Percentiles rank a stretch among this genome's conserved stretches.
Evolutionary conservation across 2,888 invertebrate species (phyloP).

Genomic region (Calephelis perditalis): DNA sequence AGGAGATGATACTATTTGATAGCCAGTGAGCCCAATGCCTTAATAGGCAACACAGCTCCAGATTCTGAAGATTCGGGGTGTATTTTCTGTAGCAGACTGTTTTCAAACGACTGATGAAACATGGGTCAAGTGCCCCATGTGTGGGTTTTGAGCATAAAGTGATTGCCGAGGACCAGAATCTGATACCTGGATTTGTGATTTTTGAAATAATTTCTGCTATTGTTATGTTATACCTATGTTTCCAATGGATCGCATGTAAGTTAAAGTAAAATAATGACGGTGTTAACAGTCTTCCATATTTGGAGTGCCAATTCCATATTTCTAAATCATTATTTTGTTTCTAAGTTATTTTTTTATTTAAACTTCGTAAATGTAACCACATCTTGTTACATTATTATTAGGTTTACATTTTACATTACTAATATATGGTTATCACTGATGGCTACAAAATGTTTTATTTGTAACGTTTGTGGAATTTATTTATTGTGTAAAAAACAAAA

Average conservation of each 20-base stretch:
- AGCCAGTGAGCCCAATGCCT: slow-evolving; percentile 12
- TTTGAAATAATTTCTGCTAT: slow-evolving; percentile 17
- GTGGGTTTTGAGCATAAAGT: slow-evolving; percentile 28
- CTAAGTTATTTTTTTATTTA: not conserved
- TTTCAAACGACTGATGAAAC: too few relatives aligned
- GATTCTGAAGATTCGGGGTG: not conserved
- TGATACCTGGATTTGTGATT: slow-evolving; percentile 25
- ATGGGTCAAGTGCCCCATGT: slow-evolving; percentile 25
- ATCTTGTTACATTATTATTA: not conserved
- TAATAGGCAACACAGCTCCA: not conserved
- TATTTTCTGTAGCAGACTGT: not conserved
- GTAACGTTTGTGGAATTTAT: too few relatives aligned
- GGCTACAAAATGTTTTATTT: too few relatives aligned
- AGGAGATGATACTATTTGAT: slow-evolving; percentile 9
- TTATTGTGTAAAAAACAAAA: too few relatives aligned
- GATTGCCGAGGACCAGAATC: slow-evolving; percentile 29
- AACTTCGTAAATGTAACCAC: not conserved
- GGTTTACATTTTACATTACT: too few relatives aligned
- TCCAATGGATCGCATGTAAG: slow-evolving; percentile 12
- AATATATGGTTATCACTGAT: too few relatives aligned
- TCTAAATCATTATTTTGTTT: too few relatives aligned
- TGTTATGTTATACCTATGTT: slow-evolving; percentile 13
- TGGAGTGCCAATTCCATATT: slow-evolving; percentile 1
- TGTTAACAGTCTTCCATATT: slow-evolving; percentile 6
- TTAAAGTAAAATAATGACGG: slow-evolving; percentile 13